These are phyloP conservation scores for Zootoca vivipara DNA, from an alignment of 2,113 vertebrate genomes.

Conservation along the genomic window DNA sequence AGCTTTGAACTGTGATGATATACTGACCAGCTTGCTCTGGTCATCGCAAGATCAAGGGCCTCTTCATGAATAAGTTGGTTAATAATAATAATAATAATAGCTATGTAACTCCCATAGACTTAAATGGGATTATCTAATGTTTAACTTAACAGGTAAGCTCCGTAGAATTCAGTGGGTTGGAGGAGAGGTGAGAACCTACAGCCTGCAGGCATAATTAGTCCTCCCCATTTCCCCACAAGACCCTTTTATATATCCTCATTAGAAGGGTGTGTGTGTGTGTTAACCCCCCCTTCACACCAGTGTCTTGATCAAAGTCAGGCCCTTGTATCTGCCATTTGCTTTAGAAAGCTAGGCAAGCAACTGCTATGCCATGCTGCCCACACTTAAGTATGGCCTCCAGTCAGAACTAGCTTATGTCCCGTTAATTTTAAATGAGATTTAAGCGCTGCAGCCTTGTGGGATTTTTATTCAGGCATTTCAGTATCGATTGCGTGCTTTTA, in stretches of 20 bases:
- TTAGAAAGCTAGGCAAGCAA: not conserved
- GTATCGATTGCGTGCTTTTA: not conserved
- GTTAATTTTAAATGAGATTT: not conserved
- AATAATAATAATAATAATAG: not conserved
- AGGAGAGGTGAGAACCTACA: not conserved
- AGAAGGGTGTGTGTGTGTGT: too few relatives aligned
- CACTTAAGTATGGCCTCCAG: not conserved
- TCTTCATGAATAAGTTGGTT: not conserved
- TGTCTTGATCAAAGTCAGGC: not conserved
- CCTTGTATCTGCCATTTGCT: not conserved
- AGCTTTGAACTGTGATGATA: too few relatives aligned
- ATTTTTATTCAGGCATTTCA: not conserved
- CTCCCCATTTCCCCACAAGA: too few relatives aligned
- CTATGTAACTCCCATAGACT: not conserved
- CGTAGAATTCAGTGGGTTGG: not conserved
- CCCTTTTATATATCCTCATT: too few relatives aligned
- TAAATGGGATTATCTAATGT: not conserved
- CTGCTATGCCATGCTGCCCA: not conserved
- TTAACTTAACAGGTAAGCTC: not conserved
- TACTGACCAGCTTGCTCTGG: too few relatives aligned
- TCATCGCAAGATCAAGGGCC: not conserved
- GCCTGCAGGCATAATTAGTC: too few relatives aligned
- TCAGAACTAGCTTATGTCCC: not conserved
- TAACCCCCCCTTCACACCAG: not conserved
- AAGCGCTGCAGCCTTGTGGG: not conserved